These are phyloP conservation scores for Notothenia coriiceps DNA, from an alignment of 2,113 vertebrate species.

Conservation along the genomic window DNA sequence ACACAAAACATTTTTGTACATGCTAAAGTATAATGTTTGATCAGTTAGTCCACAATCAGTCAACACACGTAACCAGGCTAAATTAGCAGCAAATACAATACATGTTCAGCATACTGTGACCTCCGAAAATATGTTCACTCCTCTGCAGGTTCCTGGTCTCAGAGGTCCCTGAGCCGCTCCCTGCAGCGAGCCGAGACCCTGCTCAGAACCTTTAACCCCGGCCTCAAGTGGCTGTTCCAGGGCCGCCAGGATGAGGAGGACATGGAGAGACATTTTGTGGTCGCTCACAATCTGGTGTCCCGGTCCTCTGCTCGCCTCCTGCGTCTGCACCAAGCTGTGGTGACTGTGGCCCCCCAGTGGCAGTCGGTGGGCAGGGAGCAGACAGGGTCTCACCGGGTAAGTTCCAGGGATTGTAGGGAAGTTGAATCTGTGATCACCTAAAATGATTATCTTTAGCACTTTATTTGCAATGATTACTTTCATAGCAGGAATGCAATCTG, in stretches of 20 bases:
- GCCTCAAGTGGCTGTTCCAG: constrained; percentile 67
- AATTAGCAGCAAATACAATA: not conserved
- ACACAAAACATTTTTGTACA: not conserved
- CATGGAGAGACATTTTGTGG: constrained; percentile 65
- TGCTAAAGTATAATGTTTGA: no score
- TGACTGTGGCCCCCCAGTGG: constrained; percentile 66
- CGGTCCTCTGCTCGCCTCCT: constrained; percentile 72
- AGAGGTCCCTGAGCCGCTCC: constrained; percentile 69
- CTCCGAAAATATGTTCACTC: not conserved
- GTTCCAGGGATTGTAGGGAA: not conserved
- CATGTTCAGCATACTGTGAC: not conserved
- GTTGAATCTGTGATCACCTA: not conserved
- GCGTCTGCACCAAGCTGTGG: constrained; percentile 69
- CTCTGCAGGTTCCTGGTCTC: constrained; percentile 58
- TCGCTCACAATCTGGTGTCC: constrained; percentile 69
- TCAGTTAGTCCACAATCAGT: not conserved
- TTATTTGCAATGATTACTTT: no score
- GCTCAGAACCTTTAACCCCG: constrained; percentile 67
- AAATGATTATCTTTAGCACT: not conserved
- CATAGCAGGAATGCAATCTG: no score
- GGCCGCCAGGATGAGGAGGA: constrained; percentile 54
- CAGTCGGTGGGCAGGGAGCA: constrained; percentile 37
- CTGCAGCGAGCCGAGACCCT: constrained; percentile 73
- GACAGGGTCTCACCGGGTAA: constrained; percentile 29
- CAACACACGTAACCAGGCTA: not conserved